Evolutionary conservation across 2,888 invertebrate species (phyloP).

Genomic region (Cephus pygmeus): DNA sequence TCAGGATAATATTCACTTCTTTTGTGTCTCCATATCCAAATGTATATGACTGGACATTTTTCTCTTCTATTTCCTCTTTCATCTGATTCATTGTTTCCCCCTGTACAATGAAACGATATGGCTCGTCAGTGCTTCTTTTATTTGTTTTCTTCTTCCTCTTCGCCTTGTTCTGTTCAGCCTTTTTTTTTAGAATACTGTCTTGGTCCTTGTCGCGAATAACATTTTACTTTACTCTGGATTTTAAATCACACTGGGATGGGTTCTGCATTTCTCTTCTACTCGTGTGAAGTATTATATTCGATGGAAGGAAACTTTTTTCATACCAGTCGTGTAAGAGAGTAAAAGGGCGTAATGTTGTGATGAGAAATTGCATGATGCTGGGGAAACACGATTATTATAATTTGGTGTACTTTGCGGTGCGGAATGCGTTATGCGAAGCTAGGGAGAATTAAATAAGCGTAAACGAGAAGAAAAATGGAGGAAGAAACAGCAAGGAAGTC

Average conservation of each 20-base stretch:
- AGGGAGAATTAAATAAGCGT: slow-evolving; percentile 27
- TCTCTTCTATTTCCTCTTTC: not conserved
- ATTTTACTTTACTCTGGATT: not conserved
- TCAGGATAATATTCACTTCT: not conserved
- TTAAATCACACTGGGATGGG: not conserved
- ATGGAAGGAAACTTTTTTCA: not conserved
- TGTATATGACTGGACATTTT: not conserved
- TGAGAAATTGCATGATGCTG: not conserved
- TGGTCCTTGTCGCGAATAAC: not conserved
- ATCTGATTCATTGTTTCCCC: not conserved
- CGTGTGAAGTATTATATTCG: not conserved
- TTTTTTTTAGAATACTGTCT: not conserved
- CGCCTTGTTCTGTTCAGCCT: not conserved
- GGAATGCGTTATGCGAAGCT: slow-evolving; percentile 15
- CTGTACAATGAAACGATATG: not conserved
- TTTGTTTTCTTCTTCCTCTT: not conserved
- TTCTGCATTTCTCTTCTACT: not conserved
- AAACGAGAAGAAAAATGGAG: slow-evolving; percentile 20
- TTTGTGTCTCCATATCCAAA: not conserved
- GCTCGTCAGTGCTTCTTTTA: not conserved
- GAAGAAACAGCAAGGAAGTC: slow-evolving; percentile 41
- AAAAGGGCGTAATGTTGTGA: not conserved
- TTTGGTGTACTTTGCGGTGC: slow-evolving; percentile 7
- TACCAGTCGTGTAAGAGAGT: not conserved
- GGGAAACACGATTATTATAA: not conserved